Percentiles rank a stretch among this genome's conserved stretches.
These are phyloP conservation scores for Pocillopora damicornis DNA, from an alignment of 64 coral and sea anemone genomes.

Conservation along the genomic window DNA sequence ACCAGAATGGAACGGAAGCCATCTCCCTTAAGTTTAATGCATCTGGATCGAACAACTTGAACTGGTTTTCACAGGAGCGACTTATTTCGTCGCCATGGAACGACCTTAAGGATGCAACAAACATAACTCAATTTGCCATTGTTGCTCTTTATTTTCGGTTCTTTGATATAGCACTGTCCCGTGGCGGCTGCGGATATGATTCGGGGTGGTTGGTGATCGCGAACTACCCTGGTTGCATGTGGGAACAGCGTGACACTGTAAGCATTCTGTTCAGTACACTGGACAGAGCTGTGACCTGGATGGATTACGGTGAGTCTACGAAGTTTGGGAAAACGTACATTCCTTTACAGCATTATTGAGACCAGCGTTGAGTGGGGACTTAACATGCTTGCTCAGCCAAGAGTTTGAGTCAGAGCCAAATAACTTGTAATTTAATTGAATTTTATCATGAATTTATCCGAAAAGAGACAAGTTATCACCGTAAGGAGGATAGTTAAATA, in stretches of 20 bases:
- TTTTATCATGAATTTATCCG: no score
- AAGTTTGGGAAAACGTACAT: not conserved
- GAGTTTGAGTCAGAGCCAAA: no score
- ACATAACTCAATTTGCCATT: not conserved
- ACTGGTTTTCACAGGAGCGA: slow-evolving; percentile 18
- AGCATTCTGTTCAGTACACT: not conserved
- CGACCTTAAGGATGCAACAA: not conserved
- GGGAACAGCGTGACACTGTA: not conserved
- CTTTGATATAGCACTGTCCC: not conserved
- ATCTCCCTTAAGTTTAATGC: slow-evolving; percentile 24
- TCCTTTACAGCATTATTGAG: no score
- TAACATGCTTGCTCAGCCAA: no score
- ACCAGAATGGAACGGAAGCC: not conserved
- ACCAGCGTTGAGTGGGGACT: no score
- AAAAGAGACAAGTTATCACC: no score
- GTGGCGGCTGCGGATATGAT: not conserved
- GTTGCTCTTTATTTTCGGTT: not conserved
- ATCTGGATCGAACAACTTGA: slow-evolving; percentile 14
- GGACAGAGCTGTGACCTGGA: not conserved
- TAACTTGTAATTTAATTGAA: no score
- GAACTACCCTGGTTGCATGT: not conserved
- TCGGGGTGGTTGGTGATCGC: not conserved
- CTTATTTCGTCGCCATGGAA: slow-evolving; percentile 8
- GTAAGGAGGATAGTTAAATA: no score
- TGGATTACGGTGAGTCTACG: not conserved